phyloP scores from a whole-genome alignment of 2,797 vertebrate species.

The Argyrosomus regius region DNA sequence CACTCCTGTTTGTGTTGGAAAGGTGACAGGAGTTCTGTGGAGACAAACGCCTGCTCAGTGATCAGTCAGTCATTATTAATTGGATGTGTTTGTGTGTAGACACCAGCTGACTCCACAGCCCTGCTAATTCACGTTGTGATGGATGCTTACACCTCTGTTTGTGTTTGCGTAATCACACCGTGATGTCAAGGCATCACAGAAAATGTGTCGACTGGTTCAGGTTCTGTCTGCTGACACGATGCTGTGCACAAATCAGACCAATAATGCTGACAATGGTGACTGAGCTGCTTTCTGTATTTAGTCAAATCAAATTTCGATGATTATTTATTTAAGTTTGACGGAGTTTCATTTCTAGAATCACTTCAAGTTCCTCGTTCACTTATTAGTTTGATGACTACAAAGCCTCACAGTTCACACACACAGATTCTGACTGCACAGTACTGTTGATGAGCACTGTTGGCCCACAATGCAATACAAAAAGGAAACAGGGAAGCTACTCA shows the following conservation, averaged over 20 bases:
- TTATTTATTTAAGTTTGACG: too few relatives aligned
- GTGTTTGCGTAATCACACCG: conserved; percentile 33
- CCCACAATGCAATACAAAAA: background rate
- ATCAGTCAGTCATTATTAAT: conserved; percentile 29
- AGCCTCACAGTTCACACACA: background rate
- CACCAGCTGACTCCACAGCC: conserved; percentile 31
- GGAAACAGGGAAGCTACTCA: background rate
- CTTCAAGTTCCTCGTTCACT: background rate
- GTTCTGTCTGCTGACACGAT: conserved; percentile 13
- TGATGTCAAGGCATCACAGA: background rate
- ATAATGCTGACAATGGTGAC: background rate
- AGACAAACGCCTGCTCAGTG: conserved; percentile 7
- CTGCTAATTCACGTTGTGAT: conserved; percentile 32
- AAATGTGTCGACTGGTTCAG: conserved; percentile 24
- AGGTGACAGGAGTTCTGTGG: background rate
- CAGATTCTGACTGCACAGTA: background rate
- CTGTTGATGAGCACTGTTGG: background rate
- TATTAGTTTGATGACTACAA: background rate
- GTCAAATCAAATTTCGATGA: background rate
- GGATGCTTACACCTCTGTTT: conserved; percentile 22
- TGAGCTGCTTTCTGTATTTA: background rate
- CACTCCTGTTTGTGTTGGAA: background rate
- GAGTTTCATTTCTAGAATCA: background rate
- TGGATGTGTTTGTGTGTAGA: conserved; percentile 29
- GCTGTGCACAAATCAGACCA: background rate